phyloP scores from a whole-genome alignment of 2,888 invertebrate genomes.

The Steinernema hermaphroditum region DNA sequence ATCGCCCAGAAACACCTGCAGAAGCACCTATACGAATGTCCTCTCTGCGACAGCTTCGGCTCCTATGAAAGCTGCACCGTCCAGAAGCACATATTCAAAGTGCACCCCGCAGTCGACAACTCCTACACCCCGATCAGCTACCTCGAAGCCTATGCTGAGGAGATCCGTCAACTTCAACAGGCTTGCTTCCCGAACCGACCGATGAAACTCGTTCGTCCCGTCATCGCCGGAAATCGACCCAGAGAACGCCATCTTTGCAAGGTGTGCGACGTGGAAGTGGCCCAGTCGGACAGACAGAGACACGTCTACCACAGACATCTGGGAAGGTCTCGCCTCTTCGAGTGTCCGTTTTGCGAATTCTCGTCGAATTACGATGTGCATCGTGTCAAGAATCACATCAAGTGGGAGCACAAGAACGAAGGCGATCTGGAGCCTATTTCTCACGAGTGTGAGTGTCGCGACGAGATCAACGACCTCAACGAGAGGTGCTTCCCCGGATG shows the following conservation, averaged over 20 bases:
- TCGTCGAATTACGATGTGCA: constrained; percentile 46
- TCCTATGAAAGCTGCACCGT: constrained; percentile 54
- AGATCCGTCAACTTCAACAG: constrained; percentile 44
- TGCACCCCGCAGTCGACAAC: constrained; percentile 39
- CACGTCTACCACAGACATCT: constrained; percentile 54
- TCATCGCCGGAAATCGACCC: constrained; percentile 35
- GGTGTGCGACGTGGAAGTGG: constrained; percentile 48
- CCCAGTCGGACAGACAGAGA: constrained; percentile 55
- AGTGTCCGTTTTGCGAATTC: constrained; percentile 54
- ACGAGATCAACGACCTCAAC: constrained; percentile 51
- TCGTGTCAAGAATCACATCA: constrained; percentile 54
- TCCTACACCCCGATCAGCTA: constrained; percentile 45
- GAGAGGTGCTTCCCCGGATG: constrained; percentile 60
- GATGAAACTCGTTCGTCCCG: constrained; percentile 53
- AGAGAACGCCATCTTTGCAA: constrained; percentile 50
- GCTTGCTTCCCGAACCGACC: constrained; percentile 57
- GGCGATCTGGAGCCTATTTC: constrained; percentile 49
- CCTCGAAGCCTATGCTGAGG: constrained; percentile 50
- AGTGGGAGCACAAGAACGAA: constrained; percentile 53
- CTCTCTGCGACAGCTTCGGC: constrained; percentile 52
- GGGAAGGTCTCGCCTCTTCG: constrained; percentile 44
- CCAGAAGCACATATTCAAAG: constrained; percentile 46
- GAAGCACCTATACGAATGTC: constrained; percentile 53
- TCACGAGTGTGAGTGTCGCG: constrained; percentile 47
- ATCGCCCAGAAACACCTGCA: constrained; percentile 55